These are phyloP conservation scores for Diplosoma virens DNA, from an alignment of 23 tunicate genomes.

Conservation along the genomic window DNA sequence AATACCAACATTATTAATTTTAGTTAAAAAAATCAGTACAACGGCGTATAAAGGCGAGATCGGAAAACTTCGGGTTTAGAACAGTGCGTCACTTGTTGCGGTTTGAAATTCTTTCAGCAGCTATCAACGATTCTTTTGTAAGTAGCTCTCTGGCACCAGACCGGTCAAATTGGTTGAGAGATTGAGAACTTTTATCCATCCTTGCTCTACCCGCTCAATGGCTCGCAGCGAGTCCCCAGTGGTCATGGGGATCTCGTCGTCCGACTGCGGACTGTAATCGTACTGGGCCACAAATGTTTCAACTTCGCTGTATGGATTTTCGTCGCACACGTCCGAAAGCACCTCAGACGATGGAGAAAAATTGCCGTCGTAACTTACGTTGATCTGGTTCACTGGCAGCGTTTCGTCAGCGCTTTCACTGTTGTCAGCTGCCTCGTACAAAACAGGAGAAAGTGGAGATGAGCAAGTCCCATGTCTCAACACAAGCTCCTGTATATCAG, in stretches of 20 bases:
- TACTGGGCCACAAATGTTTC: constrained; percentile 16
- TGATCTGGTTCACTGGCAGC: not conserved
- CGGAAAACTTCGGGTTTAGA: too few species aligned
- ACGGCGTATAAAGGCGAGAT: too few species aligned
- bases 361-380: not conserved
- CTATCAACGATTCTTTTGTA: too few species aligned
- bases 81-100: too few species aligned
- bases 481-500: constrained; percentile 52
- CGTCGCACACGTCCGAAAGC: not conserved
- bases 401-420: not conserved
- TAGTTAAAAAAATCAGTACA: too few species aligned
- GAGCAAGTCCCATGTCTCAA: constrained; percentile 34
- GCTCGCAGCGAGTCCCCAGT: constrained; percentile 18
- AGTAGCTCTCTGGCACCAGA: constrained; percentile 47
- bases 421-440: constrained; percentile 22
- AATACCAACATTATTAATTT: too few species aligned
- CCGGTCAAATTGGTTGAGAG: constrained; percentile 26
- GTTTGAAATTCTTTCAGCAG: too few species aligned
- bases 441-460: constrained; percentile 46
- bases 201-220: constrained; percentile 1
- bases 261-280: constrained; percentile 15
- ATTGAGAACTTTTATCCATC: constrained; percentile 41
- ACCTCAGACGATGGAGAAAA: not conserved
- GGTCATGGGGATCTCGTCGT: constrained; percentile 36
- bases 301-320: not conserved